Evolutionary conservation across 2,113 vertebrate species (phyloP).

Genomic region (Oreocharis arfaki): DNA sequence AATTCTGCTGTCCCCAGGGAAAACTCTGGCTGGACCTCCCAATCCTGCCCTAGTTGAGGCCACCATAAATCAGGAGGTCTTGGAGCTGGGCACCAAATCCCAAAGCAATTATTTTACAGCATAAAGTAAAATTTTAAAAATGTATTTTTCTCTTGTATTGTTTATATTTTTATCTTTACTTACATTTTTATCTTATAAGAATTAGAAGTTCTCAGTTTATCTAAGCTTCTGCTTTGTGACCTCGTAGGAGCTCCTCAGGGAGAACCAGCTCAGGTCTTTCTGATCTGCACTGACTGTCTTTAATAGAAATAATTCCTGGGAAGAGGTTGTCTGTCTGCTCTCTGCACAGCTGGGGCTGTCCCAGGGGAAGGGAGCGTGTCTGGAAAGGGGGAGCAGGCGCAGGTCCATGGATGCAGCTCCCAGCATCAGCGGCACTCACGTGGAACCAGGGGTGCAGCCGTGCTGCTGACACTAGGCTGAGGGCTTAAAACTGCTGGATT

Average conservation of each 20-base stretch:
- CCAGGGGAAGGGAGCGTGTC: not conserved
- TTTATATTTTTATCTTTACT: not conserved
- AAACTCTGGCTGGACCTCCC: not conserved
- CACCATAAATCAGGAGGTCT: not conserved
- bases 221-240: not conserved
- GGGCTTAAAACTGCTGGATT: not conserved
- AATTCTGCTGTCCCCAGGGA: not conserved
- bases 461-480: accelerated
- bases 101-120: not conserved
- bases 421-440: accelerated
- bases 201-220: not conserved
- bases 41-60: not conserved
- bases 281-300: not conserved
- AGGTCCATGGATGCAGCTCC: not conserved
- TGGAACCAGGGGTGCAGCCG: not conserved
- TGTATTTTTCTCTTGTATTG: not conserved
- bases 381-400: accelerated
- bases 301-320: not conserved
- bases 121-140: not conserved
- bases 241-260: not conserved
- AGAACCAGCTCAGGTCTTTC: not conserved
- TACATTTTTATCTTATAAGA: not conserved
- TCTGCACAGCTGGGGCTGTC: accelerated
- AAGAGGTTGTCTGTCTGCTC: not conserved
- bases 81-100: not conserved